Evolutionary conservation across 2,797 vertebrate species (phyloP).

Genomic region (Chiroxiphia lanceolata): DNA sequence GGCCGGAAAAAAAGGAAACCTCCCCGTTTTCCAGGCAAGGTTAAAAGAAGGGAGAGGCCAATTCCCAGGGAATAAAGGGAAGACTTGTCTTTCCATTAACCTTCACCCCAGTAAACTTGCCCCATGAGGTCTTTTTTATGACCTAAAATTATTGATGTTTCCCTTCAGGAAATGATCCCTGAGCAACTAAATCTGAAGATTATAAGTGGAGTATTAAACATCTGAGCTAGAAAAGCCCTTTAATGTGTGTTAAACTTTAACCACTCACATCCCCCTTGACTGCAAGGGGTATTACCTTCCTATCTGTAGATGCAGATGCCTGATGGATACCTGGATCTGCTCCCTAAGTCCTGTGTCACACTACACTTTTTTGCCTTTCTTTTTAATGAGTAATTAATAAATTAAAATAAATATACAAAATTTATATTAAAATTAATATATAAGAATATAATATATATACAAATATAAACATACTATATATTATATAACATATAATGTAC

Average conservation of each 20-base stretch:
- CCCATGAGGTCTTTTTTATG: not conserved
- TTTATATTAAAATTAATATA: not conserved
- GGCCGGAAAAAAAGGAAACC: not conserved
- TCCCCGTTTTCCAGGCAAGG: not conserved
- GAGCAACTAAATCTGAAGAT: not conserved
- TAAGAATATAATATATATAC: not conserved
- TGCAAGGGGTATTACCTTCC: not conserved
- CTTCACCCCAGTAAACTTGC: not conserved
- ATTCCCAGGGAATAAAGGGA: not conserved
- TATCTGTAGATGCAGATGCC: not conserved
- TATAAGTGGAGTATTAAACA: not conserved
- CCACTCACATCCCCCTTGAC: not conserved
- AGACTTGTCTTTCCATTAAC: not conserved
- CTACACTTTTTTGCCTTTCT: not conserved
- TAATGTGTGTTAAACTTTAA: fast-evolving
- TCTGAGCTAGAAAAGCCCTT: not conserved
- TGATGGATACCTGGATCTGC: not conserved
- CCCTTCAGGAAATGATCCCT: not conserved
- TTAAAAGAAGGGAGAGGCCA: not conserved
- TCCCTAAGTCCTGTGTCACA: not conserved
- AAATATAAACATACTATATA: not conserved
- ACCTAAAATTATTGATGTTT: not conserved
- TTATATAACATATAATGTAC: not conserved
- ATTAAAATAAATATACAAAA: not conserved
- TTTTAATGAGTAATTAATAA: not conserved